phyloP scores from a whole-genome alignment of 2,113 vertebrate genomes.

The Sinocyclocheilus grahami region DNA sequence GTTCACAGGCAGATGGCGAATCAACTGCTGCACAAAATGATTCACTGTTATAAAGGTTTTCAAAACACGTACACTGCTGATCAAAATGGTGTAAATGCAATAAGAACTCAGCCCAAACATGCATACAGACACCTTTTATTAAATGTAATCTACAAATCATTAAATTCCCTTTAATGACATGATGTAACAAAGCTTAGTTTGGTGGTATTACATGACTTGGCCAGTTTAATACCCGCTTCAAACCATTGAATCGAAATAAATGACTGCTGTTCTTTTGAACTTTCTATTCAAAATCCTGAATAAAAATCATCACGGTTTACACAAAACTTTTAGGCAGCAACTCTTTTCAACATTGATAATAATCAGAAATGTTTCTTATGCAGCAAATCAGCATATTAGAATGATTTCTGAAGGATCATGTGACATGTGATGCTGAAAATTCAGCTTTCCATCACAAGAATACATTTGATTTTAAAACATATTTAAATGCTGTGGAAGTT shows the following conservation, averaged over 20 bases:
- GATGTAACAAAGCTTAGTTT: background rate
- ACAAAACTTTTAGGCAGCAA: background rate
- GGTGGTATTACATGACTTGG: no score
- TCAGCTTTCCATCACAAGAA: background rate
- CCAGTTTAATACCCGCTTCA: background rate
- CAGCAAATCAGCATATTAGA: background rate
- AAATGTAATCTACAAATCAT: background rate
- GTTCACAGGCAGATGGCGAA: slow-evolving; percentile 66
- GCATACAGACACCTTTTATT: background rate
- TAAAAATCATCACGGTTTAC: background rate
- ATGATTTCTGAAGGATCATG: background rate
- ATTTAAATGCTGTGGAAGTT: background rate
- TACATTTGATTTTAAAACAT: background rate
- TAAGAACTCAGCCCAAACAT: no score
- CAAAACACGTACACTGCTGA: no score
- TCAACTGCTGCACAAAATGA: background rate
- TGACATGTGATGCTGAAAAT: no score
- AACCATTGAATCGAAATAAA: background rate
- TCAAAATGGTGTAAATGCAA: no score
- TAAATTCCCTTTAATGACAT: background rate
- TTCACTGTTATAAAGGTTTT: background rate
- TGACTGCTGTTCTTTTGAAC: background rate
- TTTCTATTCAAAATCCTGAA: background rate
- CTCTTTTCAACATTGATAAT: background rate
- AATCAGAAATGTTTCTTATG: background rate